Base-by-base conservation (phyloP, 2,888 invertebrate species). In the Pseudococcus longispinus region DNA sequence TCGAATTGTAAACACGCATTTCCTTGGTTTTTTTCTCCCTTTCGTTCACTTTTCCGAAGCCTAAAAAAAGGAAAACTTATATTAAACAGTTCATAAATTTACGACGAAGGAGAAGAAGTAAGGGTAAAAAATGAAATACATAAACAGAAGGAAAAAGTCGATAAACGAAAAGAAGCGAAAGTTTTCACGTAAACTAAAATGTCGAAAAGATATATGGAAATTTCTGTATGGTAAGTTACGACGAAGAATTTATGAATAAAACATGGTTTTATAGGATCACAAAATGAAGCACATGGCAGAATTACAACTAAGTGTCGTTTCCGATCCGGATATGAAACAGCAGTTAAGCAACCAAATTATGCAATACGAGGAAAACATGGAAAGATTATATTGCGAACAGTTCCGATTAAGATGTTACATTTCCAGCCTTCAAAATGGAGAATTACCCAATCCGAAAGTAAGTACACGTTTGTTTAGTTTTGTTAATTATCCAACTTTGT, bases 261-360 rank as follows among this genome's bases (percentile, higher is more conserved):
- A 84, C 46, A 77, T 84, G 84, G 55, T 83, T 90, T 89, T 90
- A n/a, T 92, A 98, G 98, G 98, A 98, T 92, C 96, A 97, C 91
- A 98, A 98, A 91, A 92, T 98, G 92, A 97, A 97, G 91, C 98
- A 98, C 91, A 98, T 98, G 98, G 98, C 98, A n/a, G 98, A 98
- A 91, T 93, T 98, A 90, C 98, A 98, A 91, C 95, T 98, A 91
- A 96, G 97, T n/a, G 98, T 98, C 87, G 97, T 98, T 44, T 95
- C 96, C 84, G 98, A 98, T 91, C 94, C 96, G 83, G 97, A 97
- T 90, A 96, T 96, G 88, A 95, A 97, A 88, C 96, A 96, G 90
- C 97, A 98, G 91, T 95, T 98, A 89, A 95, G 95, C 90, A 95
- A 95, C 90, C 98, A 98, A 92, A 97, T 98, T 91, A 93, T 96